These are phyloP conservation scores for Galleria mellonella DNA, from an alignment of 1,140 invertebrate genomes.

Conservation along the genomic window DNA sequence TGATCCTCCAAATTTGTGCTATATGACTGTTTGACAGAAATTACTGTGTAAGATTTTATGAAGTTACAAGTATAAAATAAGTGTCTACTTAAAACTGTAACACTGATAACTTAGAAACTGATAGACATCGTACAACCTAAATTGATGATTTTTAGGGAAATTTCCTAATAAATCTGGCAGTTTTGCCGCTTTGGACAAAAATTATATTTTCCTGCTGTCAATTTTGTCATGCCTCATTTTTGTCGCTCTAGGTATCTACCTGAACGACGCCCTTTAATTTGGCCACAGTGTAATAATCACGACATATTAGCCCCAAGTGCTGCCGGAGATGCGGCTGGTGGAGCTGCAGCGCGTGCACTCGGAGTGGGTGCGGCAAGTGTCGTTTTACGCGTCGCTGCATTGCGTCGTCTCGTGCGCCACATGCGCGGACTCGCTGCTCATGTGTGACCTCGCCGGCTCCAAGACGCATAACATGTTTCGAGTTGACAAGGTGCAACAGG, in stretches of 20 bases:
- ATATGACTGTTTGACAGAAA: too few species aligned
- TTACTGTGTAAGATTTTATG: too few species aligned
- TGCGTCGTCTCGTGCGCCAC: conserved; percentile 72
- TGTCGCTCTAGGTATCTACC: too few species aligned
- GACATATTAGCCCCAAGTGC: conserved; percentile 36
- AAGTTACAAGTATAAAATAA: too few species aligned
- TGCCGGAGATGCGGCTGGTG: conserved; percentile 60
- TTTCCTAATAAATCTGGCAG: too few species aligned
- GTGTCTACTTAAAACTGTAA: neutral
- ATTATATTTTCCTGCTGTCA: too few species aligned
- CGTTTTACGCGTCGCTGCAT: conserved; percentile 75
- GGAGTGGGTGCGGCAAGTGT: conserved; percentile 79
- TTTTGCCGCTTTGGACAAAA: too few species aligned
- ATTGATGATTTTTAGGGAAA: neutral
- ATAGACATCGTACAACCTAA: neutral
- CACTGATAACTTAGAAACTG: neutral
- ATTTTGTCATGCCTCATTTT: too few species aligned
- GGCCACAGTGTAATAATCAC: too few species aligned
- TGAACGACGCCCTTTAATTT: too few species aligned
- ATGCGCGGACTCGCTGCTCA: conserved; percentile 56
- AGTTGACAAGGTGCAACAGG: conserved; percentile 45
- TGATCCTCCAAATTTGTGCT: conserved; percentile 8
- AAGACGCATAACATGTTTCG: conserved; percentile 53
- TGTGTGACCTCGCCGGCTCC: conserved; percentile 50
- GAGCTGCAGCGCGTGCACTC: conserved; percentile 76